Evolutionary conservation across 2,888 invertebrate species (phyloP).

Genomic region (Meliscaeva auricollis): DNA sequence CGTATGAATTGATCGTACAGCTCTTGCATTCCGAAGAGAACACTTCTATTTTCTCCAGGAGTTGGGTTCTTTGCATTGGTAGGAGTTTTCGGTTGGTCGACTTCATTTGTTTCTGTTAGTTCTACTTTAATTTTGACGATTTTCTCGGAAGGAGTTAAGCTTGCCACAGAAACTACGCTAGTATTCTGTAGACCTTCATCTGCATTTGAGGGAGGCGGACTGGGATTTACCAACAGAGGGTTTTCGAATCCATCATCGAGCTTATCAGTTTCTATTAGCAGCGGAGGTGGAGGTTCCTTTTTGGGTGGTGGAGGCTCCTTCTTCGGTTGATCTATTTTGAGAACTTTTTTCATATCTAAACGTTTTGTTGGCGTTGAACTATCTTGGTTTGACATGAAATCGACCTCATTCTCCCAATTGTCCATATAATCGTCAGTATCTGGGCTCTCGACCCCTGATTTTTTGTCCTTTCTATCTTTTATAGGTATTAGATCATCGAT

Average conservation of each 20-base stretch:
- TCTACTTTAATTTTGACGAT: background rate
- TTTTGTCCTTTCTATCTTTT: constrained; percentile 1
- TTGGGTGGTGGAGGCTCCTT: background rate
- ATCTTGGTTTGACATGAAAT: constrained; percentile 79
- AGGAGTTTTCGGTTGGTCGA: background rate
- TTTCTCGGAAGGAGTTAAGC: background rate
- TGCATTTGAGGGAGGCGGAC: constrained; percentile 77
- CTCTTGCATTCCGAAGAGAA: constrained; percentile 81
- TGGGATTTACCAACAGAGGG: constrained; percentile 79
- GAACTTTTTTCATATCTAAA: constrained; percentile 1
- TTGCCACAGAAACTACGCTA: background rate
- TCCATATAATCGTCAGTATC: constrained; percentile 84
- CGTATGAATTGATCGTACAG: constrained; percentile 83
- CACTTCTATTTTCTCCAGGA: constrained; percentile 1
- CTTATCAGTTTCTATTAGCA: constrained; percentile 18
- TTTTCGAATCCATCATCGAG: constrained; percentile 77
- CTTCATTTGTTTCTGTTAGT: background rate
- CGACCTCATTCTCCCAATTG: constrained; percentile 83
- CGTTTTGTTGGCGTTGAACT: constrained; percentile 78
- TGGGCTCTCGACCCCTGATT: constrained; percentile 79
- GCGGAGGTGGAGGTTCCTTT: constrained; percentile 8
- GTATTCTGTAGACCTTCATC: background rate
- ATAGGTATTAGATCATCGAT: constrained; percentile 1
- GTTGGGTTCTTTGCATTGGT: background rate
- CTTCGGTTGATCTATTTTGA: background rate